Evolutionary conservation across 2,888 invertebrate genomes (phyloP).

Genomic region (Busseola fusca): DNA sequence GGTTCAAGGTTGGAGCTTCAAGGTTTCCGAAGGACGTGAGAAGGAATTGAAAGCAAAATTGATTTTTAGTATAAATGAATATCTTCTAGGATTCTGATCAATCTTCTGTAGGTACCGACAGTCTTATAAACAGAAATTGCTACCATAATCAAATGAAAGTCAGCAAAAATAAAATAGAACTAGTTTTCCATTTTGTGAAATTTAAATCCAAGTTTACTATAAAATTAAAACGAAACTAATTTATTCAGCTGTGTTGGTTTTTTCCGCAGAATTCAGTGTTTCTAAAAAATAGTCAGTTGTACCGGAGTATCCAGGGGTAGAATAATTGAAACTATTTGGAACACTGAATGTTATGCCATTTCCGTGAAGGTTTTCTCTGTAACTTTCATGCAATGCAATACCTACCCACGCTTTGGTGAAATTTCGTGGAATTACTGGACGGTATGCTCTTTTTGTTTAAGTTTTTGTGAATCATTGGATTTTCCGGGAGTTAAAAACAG

Average conservation of each 20-base stretch:
- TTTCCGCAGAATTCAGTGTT: conserved; percentile 15
- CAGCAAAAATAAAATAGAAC: conserved; percentile 16
- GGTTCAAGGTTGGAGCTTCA: conserved; percentile 39
- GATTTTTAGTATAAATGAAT: conserved; percentile 34
- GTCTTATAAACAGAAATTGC: not conserved
- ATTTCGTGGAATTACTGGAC: conserved; percentile 31
- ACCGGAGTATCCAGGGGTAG: conserved; percentile 30
- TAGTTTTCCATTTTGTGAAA: not conserved
- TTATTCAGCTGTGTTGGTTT: conserved; percentile 7
- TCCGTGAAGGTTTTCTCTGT: conserved; percentile 54
- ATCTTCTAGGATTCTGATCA: conserved; percentile 1
- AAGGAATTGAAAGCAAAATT: conserved; percentile 20
- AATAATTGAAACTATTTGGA: conserved; percentile 51
- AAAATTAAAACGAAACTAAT: conserved; percentile 22
- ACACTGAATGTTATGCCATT: conserved; percentile 46
- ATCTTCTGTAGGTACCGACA: not conserved
- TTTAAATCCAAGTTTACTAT: not conserved
- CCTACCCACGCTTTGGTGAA: conserved; percentile 7
- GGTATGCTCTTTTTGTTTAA: not conserved
- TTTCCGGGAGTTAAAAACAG: not conserved
- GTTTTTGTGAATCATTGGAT: conserved; percentile 5
- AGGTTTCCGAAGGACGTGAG: conserved; percentile 30
- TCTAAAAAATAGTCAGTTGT: conserved; percentile 18
- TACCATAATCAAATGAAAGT: not conserved
- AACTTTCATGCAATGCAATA: conserved; percentile 22